A percentile compares a stretch with the other conserved stretches of the same genome.
Evolutionary conservation across 2,113 vertebrate species (phyloP).

Genomic region (Columbina picui): DNA sequence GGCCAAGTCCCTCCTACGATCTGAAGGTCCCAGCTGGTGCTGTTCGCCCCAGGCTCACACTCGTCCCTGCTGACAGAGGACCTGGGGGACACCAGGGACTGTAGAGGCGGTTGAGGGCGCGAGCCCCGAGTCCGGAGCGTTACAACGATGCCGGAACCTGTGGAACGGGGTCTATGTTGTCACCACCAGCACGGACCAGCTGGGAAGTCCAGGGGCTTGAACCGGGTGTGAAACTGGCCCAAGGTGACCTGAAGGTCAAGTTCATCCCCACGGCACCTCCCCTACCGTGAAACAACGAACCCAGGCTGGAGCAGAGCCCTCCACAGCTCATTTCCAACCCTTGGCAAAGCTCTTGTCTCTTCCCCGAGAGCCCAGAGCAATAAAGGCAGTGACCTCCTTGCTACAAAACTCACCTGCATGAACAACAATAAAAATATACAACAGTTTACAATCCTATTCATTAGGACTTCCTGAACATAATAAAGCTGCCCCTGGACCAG

Average conservation of each 20-base stretch:
- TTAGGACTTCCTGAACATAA: background rate
- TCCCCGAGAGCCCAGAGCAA: background rate
- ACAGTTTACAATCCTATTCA: conserved; percentile 14
- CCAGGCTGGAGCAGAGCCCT: background rate
- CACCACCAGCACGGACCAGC: background rate
- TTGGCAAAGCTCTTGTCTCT: background rate
- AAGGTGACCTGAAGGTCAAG: background rate
- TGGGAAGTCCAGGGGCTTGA: background rate
- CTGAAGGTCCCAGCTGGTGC: too few species aligned
- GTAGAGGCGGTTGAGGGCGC: background rate
- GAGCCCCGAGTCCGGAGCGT: background rate
- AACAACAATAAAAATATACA: background rate
- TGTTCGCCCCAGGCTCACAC: background rate
- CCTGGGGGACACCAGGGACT: background rate
- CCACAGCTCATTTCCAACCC: background rate
- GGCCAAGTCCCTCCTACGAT: background rate
- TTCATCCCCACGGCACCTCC: background rate
- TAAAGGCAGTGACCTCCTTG: background rate
- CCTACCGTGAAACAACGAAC: background rate
- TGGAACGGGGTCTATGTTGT: background rate
- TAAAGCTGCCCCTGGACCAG: conserved; percentile 13
- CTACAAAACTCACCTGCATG: background rate
- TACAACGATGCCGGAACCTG: rapidly evolving
- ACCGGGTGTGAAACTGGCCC: background rate
- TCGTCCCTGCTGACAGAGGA: rapidly evolving